Conservation (phyloP, 2,888 invertebrate genomes). For the Rhyacophila evoluta region DNA sequence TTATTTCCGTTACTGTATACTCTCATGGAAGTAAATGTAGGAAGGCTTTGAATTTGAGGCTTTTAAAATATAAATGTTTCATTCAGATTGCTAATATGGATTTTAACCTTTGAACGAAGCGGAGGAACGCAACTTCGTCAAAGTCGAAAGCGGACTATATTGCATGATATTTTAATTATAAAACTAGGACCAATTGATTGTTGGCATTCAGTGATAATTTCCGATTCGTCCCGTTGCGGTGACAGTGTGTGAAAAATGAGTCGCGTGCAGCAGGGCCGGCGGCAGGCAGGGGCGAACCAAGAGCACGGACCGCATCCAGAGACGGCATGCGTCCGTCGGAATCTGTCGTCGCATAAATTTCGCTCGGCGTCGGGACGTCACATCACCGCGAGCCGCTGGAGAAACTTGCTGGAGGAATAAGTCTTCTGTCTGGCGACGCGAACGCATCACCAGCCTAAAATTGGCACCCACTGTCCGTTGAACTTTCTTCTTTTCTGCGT, state of each 20-base stretch:
- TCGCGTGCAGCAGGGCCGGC: conserved; percentile 10
- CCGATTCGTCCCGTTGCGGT: neutral
- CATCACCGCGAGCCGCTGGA: neutral
- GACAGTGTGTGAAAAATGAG: conserved; percentile 16
- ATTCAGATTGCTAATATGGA: no score
- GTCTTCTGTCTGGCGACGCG: conserved; percentile 28
- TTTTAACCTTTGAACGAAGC: no score
- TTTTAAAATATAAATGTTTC: no score
- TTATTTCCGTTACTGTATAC: no score
- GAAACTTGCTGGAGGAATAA: conserved; percentile 20
- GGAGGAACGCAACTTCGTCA: no score
- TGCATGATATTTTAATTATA: no score
- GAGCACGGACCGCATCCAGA: conserved; percentile 15
- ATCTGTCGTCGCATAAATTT: conserved; percentile 49
- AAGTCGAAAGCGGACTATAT: no score
- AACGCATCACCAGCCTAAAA: conserved; percentile 54
- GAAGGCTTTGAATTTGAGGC: no score
- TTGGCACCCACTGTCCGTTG: conserved; percentile 54
- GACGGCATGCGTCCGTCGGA: conserved; percentile 46
- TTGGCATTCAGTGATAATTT: neutral
- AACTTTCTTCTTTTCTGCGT: conserved; percentile 49
- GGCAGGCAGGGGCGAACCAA: conserved; percentile 16
- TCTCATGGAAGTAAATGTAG: no score
- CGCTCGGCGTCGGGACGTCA: conserved; percentile 23
- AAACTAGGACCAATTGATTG: no score